Conservation (phyloP, 2,888 invertebrate genomes). For the Hecatera dysodea region DNA sequence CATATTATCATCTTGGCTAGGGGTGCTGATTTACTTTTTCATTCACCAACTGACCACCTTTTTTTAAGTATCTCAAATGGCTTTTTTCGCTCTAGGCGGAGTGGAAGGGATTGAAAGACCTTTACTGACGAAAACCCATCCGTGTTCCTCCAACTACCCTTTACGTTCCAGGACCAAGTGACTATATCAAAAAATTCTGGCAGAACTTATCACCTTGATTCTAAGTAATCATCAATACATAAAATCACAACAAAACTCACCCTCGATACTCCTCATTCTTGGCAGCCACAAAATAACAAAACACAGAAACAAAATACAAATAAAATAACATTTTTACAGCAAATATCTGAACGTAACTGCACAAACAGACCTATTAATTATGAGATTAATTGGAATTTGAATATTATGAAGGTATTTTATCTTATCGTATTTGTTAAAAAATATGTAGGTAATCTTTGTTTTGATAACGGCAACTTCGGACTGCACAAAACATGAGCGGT, state of each 20-base stretch:
- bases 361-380: constrained; percentile 13
- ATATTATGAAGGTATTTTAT: constrained; percentile 23
- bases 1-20: too few species aligned
- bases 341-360: background rate
- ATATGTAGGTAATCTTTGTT: constrained; percentile 19
- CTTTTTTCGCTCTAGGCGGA: too few species aligned
- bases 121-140: too few species aligned
- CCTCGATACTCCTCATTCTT: constrained; percentile 80
- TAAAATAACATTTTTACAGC: constrained; percentile 55
- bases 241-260: constrained; percentile 66
- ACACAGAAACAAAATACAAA: constrained; percentile 52
- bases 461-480: background rate
- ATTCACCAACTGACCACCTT: too few species aligned
- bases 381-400: constrained; percentile 4
- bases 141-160: too few species aligned
- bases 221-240: background rate
- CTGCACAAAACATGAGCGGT: background rate
- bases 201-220: too few species aligned
- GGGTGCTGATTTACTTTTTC: too few species aligned
- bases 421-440: constrained; percentile 31
- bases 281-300: constrained; percentile 63
- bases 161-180: too few species aligned
- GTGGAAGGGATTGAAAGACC: too few species aligned
- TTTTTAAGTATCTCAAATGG: too few species aligned
- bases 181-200: too few species aligned